These are phyloP conservation scores for Aphrocallistes beatrix DNA, from an alignment of 37 sponge, comb jelly and placozoan genomes.

Conservation along the genomic window DNA sequence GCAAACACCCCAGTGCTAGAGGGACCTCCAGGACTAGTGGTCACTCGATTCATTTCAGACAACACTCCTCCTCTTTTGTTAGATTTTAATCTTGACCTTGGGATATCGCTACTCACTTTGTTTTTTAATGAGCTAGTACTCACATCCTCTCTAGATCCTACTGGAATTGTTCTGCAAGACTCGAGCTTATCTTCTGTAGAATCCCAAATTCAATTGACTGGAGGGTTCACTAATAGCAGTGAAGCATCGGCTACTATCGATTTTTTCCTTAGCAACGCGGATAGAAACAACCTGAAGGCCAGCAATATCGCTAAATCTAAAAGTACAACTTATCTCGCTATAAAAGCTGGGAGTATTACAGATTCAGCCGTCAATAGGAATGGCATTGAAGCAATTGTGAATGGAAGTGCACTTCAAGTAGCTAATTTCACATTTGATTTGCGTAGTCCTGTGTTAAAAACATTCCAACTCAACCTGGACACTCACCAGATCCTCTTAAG, in stretches of 20 bases:
- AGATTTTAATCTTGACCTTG: slow-evolving; percentile 19
- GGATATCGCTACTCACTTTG: slow-evolving; percentile 15
- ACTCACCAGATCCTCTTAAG: slow-evolving; percentile 2
- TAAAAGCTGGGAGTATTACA: slow-evolving; percentile 15
- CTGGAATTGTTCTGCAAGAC: slow-evolving; percentile 25
- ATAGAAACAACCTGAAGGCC: neutral
- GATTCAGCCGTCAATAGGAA: slow-evolving; percentile 46
- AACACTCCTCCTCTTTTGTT: slow-evolving; percentile 12
- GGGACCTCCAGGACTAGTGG: slow-evolving; percentile 49
- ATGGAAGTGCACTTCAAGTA: slow-evolving; percentile 29
- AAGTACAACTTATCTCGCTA: slow-evolving; percentile 40
- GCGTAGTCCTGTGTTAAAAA: neutral
- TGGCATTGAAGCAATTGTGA: slow-evolving; percentile 20
- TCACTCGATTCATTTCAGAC: slow-evolving; percentile 13
- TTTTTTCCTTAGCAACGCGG: neutral
- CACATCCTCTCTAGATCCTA: neutral
- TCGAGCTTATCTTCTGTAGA: neutral
- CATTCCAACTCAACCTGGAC: slow-evolving; percentile 15
- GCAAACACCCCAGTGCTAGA: slow-evolving; percentile 33
- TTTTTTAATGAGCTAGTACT: slow-evolving; percentile 34
- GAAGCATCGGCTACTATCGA: slow-evolving; percentile 31
- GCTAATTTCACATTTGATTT: slow-evolving; percentile 27
- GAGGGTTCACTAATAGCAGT: slow-evolving; percentile 23
- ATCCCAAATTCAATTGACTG: slow-evolving; percentile 24
- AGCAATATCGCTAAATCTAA: neutral